Evolutionary conservation across 2,113 vertebrate species (phyloP).

Genomic region (Reinhardtius hippoglossoides): DNA sequence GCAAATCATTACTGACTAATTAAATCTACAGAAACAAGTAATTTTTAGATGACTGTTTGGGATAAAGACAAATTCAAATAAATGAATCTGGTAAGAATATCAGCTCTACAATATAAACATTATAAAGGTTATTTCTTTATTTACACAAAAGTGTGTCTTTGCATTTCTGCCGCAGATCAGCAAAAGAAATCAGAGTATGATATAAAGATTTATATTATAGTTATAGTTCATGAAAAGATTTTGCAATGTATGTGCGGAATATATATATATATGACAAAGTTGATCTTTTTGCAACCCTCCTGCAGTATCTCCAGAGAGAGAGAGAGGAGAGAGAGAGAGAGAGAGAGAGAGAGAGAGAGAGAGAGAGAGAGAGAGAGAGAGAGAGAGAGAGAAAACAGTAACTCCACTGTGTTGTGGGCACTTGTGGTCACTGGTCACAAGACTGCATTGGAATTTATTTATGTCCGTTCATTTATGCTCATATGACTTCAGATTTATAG

Average conservation of each 20-base stretch:
- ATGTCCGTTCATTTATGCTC: slow-evolving; percentile 10
- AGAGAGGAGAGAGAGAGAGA: not conserved
- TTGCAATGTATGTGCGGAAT: too few species aligned
- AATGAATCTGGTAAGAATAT: not conserved
- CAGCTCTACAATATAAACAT: not conserved
- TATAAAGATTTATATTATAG: not conserved
- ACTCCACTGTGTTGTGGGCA: slow-evolving; percentile 23
- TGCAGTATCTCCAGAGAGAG: not conserved
- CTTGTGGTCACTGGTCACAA: slow-evolving; percentile 45
- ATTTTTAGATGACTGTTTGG: not conserved
- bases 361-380: not conserved
- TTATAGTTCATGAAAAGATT: not conserved
- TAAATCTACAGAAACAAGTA: not conserved
- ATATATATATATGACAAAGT: too few species aligned
- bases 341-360: not conserved
- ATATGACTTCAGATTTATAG: slow-evolving; percentile 9
- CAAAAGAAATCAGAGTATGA: not conserved
- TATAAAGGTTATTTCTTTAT: not conserved
- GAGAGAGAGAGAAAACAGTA: slow-evolving; percentile 21
- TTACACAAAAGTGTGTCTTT: not conserved
- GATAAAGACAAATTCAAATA: not conserved
- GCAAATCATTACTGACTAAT: not conserved
- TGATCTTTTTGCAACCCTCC: too few species aligned
- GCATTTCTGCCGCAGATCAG: not conserved
- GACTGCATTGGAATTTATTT: slow-evolving; percentile 5